Evolutionary conservation across 2,888 invertebrate genomes (phyloP), one percentile per base, ranked within the genome.

Genomic region (Drosophila falleni): DNA sequence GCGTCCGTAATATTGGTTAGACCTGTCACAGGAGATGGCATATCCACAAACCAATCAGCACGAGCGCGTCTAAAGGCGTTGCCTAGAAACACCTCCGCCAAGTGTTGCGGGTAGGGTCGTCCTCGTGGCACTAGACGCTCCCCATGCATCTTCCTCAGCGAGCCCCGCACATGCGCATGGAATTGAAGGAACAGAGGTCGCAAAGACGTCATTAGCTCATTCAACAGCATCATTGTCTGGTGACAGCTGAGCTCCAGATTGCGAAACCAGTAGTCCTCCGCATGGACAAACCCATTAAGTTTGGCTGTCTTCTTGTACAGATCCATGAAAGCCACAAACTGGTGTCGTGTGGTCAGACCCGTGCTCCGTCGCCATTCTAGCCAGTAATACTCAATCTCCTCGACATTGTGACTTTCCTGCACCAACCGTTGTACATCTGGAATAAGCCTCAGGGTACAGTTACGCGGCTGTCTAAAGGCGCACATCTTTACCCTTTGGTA

Each of bases 401-500:
- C 78, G 0, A 89, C 77, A 75, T 92, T 72, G 3, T 63, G 67
- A 13, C 90, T 89, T 0, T 68, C 64, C 35, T 91, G 90, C 13
- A 92, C 64, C 51, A 90, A 80, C 4, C 79, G 68, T 74, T 92
- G 92, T 3, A 92, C 90, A 13, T 91, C 88, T 3, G 97, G 97
- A 91, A 97, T 96, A 31, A 97, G 92, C 10, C 94, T 90, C 15
- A 97, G 91, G 84, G 95, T 95, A 80, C 97, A 97, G 77, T 95
- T 95, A 0, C 88, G 90, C 0, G 90, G 88, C 68, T 96, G 93
- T 26, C 94, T 94, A 82, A 92, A 96, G 5, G 95, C 94, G 85
- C 97, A 97, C n/a, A 97, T 94, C 90, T 95, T 95, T 0, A 96
- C 95, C 2, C 94, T 96, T 0, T 95, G 95, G 89, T 96, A 97